A percentile compares a stretch with the other conserved stretches of the same genome.
Conservation (phyloP, 2,888 invertebrate genomes). For the Drosophila meridiana region DNA sequence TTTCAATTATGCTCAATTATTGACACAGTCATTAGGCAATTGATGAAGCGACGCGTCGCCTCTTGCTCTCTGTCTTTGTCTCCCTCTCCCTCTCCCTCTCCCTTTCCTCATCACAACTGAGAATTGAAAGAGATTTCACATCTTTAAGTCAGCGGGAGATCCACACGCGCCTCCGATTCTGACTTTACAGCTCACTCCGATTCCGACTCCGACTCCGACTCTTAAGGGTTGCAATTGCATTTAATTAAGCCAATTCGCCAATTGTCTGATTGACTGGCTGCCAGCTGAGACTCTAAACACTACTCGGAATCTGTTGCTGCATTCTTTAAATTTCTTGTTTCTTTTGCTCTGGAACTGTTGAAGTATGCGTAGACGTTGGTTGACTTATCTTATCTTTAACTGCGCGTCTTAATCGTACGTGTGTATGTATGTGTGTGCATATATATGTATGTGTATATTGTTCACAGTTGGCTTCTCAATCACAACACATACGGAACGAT, state of each 20-base stretch:
- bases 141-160: slow-evolving; percentile 73
- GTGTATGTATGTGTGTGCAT: not conserved
- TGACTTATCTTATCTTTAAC: slow-evolving; percentile 56
- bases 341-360: not conserved
- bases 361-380: slow-evolving; percentile 25
- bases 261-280: slow-evolving; percentile 20
- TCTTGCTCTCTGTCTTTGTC: slow-evolving; percentile 19
- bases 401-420: slow-evolving; percentile 25
- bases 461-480: slow-evolving; percentile 50
- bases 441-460: not conserved
- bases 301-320: slow-evolving; percentile 44
- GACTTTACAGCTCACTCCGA: slow-evolving; percentile 7
- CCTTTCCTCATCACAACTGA: slow-evolving; percentile 29
- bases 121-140: slow-evolving; percentile 56
- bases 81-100: slow-evolving; percentile 25
- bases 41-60: slow-evolving; percentile 45
- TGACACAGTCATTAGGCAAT: slow-evolving; percentile 77
- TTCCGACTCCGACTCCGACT: not conserved
- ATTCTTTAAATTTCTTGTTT: slow-evolving; percentile 11
- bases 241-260: slow-evolving; percentile 60
- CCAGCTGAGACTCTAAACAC: slow-evolving; percentile 14
- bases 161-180: slow-evolving; percentile 64
- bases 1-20: slow-evolving; percentile 80
- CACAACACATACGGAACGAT: slow-evolving; percentile 52
- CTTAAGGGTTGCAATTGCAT: slow-evolving; percentile 66